Evolutionary conservation across 1,140 invertebrate species (phyloP).

Genomic region (Cotesia chilonis): DNA sequence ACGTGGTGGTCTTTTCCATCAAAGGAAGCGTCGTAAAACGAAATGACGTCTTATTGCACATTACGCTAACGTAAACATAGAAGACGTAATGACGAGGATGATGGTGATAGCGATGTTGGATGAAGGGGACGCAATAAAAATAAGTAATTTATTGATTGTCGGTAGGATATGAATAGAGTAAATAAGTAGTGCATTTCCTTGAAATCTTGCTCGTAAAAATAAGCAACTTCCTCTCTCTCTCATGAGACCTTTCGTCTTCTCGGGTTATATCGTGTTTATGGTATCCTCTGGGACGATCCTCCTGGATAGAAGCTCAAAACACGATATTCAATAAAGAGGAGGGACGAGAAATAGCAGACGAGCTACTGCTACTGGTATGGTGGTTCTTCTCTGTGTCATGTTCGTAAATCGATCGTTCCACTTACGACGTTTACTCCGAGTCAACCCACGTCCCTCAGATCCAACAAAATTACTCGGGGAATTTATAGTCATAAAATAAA

Average conservation of each 20-base stretch:
- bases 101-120: no score
- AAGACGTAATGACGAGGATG: no score
- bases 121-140: no score
- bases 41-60: no score
- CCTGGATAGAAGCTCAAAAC: not conserved
- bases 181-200: slow-evolving; percentile 8
- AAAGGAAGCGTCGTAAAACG: no score
- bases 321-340: not conserved
- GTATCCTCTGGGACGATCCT: slow-evolving; percentile 10
- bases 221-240: slow-evolving; percentile 8
- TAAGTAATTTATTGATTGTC: no score
- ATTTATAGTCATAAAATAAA: slow-evolving; percentile 11
- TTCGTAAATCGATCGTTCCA: slow-evolving; percentile 18
- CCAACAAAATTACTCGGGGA: slow-evolving; percentile 6
- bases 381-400: not conserved
- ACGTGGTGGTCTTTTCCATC: no score
- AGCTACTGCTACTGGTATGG: not conserved
- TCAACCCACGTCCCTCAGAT: slow-evolving; percentile 14
- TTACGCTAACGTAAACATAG: no score
- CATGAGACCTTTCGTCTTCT: slow-evolving; percentile 1
- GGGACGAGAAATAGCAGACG: no score
- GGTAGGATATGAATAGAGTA: slow-evolving; percentile 3
- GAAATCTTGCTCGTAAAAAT: slow-evolving; percentile 8
- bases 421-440: slow-evolving; percentile 15
- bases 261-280: slow-evolving; percentile 7